Conservation (phyloP, 30 jellyfish, hydroid and myxozoan species). For the Pelagia noctiluca region DNA sequence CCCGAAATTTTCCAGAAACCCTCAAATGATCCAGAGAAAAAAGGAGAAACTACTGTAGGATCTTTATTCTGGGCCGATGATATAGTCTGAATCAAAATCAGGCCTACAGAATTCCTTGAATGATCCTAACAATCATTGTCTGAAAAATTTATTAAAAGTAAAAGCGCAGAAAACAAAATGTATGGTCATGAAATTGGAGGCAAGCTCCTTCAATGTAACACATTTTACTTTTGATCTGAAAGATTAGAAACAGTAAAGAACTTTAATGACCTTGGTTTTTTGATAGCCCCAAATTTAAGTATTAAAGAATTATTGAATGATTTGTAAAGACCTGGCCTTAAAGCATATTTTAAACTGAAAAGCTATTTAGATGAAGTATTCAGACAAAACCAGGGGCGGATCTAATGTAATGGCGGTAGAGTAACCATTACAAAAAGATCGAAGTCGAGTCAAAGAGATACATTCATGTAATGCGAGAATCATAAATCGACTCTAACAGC, state of each 20-base stretch:
- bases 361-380: constrained; percentile 18
- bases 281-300: not conserved
- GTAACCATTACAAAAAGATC: too few species aligned
- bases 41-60: too few species aligned
- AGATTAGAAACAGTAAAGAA: constrained; percentile 1
- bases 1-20: too few species aligned
- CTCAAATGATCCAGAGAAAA: too few species aligned
- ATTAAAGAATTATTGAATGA: constrained; percentile 20
- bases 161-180: constrained; percentile 6
- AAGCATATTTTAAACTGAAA: constrained; percentile 29
- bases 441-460: too few species aligned
- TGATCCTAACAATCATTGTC: constrained; percentile 7
- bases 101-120: too few species aligned
- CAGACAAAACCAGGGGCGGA: too few species aligned
- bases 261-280: not conserved
- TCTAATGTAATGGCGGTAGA: too few species aligned
- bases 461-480: too few species aligned
- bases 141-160: not conserved
- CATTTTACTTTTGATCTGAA: not conserved
- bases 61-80: too few species aligned
- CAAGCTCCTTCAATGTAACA: constrained; percentile 7
- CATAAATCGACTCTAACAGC: too few species aligned
- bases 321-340: constrained; percentile 16
- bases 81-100: too few species aligned
- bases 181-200: constrained; percentile 22